Base-by-base conservation (phyloP, 2,797 vertebrate species). In the Micromesistius poutassou region DNA sequence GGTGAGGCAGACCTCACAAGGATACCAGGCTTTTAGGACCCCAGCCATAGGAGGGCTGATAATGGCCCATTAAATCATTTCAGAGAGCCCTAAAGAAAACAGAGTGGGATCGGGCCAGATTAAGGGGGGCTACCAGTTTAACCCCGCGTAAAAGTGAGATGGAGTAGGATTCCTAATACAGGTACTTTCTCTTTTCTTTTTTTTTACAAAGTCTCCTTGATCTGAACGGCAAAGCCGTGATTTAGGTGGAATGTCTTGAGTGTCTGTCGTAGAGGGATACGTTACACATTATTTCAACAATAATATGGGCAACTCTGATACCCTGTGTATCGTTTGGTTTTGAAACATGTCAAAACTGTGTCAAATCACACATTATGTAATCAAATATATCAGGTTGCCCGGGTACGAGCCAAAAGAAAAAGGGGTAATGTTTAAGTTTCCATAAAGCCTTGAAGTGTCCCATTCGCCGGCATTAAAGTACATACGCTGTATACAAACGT, bases 81-180 rank as follows among this genome's bases (percentile, higher is more conserved):
- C 14, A 78, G 79, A 86, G 87, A 80, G 82, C 81, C 46, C 80
- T 1, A 83, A 74, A 78, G 79, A 91, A 88, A 92, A 89, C 82
- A 87, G 33, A 80, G 86, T 4, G 76, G 79, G 81, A 90, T 88
- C 86, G 77, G 31, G 30, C 19, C 40, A 80, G 87, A 86, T 90
- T 83, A 86, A 86, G 8, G n/a, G 42, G 76, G 85, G 75, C 80
- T 80, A 84, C 76, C 77, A 73, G 55, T 84, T 85, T 80, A 84
- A 79, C 73, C 73, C 55, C 77, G 10, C 12, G 62, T 10, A 68
- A 28, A n/a, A 12, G 62, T 12, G 62, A 90, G 77, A 87, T 84
- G 86, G 82, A 80, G 87, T 78, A 79, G 75, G 80, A 79, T 55
- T 81, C 76, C 79, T 89, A 87, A 90, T 82, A 89, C 87, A 85